A percentile compares a stretch with the other conserved stretches of the same genome.
Conservation (phyloP, 2,113 vertebrate species). For the Deroptyus accipitrinus region DNA sequence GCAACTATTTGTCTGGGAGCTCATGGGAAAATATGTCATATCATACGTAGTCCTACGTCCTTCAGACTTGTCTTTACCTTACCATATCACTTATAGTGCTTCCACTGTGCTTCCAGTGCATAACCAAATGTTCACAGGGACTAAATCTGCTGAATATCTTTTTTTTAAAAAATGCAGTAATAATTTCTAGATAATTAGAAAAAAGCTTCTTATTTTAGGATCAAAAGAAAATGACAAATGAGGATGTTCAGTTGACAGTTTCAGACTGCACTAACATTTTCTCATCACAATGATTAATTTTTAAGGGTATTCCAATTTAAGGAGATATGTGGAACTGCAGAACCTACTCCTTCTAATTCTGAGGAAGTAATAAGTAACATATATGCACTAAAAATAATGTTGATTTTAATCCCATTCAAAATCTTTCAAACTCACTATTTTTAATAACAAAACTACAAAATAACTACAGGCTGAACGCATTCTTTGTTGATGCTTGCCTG, state of each 20-base stretch:
- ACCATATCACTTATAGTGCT: conserved; percentile 52
- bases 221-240: conserved; percentile 51
- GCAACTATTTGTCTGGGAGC: conserved; percentile 76
- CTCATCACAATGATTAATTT: conserved; percentile 52
- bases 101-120: conserved; percentile 30
- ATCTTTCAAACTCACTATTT: not conserved
- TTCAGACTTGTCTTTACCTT: conserved; percentile 56
- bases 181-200: conserved; percentile 7
- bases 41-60: conserved; percentile 53
- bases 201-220: conserved; percentile 19
- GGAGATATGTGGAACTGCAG: not conserved
- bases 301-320: conserved; percentile 42
- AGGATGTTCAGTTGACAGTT: not conserved
- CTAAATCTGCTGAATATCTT: not conserved
- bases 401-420: not conserved
- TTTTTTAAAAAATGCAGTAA: not conserved
- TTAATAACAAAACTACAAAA: not conserved
- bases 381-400: not conserved
- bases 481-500: not conserved
- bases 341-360: not conserved
- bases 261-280: conserved; percentile 4
- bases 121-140: conserved; percentile 63
- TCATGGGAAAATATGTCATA: conserved; percentile 64
- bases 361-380: not conserved
- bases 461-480: not conserved